A percentile compares a stretch with the other conserved stretches of the same genome.
Evolutionary conservation across 2,113 vertebrate species (phyloP).

Genomic region (Lichenostomus cassidix): DNA sequence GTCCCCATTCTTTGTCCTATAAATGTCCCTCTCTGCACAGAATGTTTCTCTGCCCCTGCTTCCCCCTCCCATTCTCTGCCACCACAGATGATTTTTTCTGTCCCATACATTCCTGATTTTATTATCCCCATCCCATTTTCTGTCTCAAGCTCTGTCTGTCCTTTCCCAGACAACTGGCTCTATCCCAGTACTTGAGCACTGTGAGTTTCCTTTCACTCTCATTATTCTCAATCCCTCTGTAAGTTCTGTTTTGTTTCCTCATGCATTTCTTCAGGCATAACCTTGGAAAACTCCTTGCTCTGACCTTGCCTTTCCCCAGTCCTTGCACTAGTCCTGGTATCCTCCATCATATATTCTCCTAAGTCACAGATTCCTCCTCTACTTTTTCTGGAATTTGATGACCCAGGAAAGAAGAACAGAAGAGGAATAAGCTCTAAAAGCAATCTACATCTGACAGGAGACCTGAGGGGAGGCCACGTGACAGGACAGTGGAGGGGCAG

Average conservation of each 20-base stretch:
- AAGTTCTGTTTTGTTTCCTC: background rate
- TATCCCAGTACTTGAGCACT: accelerated
- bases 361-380: background rate
- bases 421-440: background rate
- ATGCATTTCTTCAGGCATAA: background rate
- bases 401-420: background rate
- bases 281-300: background rate
- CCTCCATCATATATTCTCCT: background rate
- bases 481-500: background rate
- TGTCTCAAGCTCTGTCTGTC: background rate
- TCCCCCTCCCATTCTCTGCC: background rate
- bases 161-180: background rate
- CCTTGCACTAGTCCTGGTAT: background rate
- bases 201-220: background rate
- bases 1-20: background rate
- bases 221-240: background rate
- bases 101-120: background rate
- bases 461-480: background rate
- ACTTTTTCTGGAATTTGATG: background rate
- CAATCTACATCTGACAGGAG: background rate
- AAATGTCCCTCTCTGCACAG: background rate
- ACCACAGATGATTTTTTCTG: background rate
- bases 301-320: background rate
- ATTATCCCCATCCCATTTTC: background rate
- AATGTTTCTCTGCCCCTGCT: background rate